phyloP scores from a whole-genome alignment of 2,888 invertebrate species.

The Amblyteles armatorius region DNA sequence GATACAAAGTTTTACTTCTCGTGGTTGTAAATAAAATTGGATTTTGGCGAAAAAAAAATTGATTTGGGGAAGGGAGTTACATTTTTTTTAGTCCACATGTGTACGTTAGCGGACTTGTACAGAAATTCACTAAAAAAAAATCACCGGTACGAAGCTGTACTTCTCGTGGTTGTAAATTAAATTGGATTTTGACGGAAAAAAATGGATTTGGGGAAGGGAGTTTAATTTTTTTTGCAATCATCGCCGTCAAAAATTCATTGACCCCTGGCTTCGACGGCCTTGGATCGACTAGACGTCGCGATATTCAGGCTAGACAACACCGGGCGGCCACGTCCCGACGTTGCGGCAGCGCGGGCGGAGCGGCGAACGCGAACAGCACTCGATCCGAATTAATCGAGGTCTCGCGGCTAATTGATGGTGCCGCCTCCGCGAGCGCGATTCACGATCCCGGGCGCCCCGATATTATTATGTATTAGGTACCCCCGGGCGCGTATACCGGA shows the following conservation, averaged over 20 bases:
- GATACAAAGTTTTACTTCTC: conserved; percentile 9
- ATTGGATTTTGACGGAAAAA: background rate
- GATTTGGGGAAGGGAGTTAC: background rate
- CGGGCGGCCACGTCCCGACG: conserved; percentile 32
- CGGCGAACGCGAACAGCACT: conserved; percentile 36
- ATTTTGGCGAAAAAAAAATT: background rate
- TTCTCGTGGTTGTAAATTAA: background rate
- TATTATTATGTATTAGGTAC: conserved; percentile 57
- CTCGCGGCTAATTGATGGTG: conserved; percentile 71
- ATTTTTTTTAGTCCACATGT: too few species aligned
- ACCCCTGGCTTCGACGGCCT: conserved; percentile 13
- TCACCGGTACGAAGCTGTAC: background rate
- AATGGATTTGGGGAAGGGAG: background rate
- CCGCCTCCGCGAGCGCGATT: conserved; percentile 70
- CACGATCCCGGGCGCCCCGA: conserved; percentile 56
- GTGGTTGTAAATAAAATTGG: background rate
- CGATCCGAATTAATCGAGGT: conserved; percentile 71
- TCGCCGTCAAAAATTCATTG: conserved; percentile 9
- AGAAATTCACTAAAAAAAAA: too few species aligned
- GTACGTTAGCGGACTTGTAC: background rate
- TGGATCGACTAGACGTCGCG: conserved; percentile 29
- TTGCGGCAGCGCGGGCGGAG: conserved; percentile 29
- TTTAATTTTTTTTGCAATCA: too few species aligned
- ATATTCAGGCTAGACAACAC: conserved; percentile 49
- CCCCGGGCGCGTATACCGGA: conserved; percentile 29